These are phyloP conservation scores for Tuta absoluta DNA, from an alignment of 2,888 invertebrate genomes.

Conservation along the genomic window DNA sequence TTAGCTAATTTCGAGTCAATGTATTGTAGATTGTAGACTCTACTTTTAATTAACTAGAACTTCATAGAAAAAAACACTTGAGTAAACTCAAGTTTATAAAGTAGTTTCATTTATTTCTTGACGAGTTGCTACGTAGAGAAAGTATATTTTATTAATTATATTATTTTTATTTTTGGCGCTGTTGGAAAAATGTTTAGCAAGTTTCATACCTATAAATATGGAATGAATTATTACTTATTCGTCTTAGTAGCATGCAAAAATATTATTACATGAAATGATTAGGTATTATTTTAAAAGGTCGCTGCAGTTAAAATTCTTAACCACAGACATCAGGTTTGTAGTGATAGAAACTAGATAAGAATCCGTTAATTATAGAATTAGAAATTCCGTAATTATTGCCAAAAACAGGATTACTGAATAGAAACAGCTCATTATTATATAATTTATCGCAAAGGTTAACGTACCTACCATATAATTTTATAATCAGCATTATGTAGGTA, in stretches of 20 bases:
- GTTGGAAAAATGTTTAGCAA: too few species aligned
- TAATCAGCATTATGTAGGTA: not conserved
- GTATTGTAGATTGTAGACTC: not conserved
- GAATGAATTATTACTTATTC: too few species aligned
- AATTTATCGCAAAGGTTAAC: slow-evolving; percentile 19
- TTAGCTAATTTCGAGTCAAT: slow-evolving; percentile 16
- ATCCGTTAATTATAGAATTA: slow-evolving; percentile 16
- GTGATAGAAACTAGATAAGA: slow-evolving; percentile 5
- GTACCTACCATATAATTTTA: slow-evolving; percentile 1
- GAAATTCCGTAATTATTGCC: slow-evolving; percentile 12
- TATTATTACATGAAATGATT: not conserved
- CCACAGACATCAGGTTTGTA: not conserved
- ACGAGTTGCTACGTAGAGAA: not conserved
- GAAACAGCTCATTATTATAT: slow-evolving; percentile 15
- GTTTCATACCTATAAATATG: too few species aligned
- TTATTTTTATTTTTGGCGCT: too few species aligned
- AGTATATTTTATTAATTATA: too few species aligned
- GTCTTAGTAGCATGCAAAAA: too few species aligned
- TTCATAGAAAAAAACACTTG: slow-evolving; percentile 41
- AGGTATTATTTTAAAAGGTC: not conserved
- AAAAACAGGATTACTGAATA: slow-evolving; percentile 15
- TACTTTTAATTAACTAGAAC: not conserved
- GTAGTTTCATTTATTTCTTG: slow-evolving; percentile 2
- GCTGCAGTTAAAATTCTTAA: not conserved
- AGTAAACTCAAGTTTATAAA: slow-evolving; percentile 38